Conservation (phyloP, 30 jellyfish, hydroid and myxozoan species). For the Aurelia coerulea region DNA sequence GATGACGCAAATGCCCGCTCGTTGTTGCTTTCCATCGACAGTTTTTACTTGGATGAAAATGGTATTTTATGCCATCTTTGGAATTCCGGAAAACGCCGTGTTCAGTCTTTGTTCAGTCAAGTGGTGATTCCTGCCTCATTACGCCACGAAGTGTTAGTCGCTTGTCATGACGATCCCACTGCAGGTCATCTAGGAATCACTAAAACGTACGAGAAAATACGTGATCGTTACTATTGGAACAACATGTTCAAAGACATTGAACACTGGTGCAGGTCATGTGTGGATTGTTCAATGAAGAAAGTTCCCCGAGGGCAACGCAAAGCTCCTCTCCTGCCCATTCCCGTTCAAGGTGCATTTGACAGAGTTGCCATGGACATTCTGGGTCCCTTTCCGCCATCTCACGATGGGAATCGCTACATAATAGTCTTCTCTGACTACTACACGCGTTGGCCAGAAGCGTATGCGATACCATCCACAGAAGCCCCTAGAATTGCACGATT, state of each 20-base stretch:
- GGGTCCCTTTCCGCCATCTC: conserved; percentile 38
- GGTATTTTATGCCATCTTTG: conserved; percentile 59
- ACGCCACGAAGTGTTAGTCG: conserved; percentile 26
- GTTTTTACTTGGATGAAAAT: conserved; percentile 26
- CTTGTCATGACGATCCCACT: conserved; percentile 63
- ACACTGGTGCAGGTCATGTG: conserved; percentile 54
- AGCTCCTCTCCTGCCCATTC: conserved; percentile 30
- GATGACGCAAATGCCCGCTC: conserved; percentile 21
- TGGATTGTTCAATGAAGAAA: conserved; percentile 7
- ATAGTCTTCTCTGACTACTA: conserved; percentile 33
- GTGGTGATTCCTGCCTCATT: conserved; percentile 51
- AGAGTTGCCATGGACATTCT: conserved; percentile 6
- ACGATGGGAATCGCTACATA: conserved; percentile 33
- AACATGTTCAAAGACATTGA: conserved; percentile 46
- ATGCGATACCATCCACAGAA: conserved; percentile 10
- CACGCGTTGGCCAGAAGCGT: conserved; percentile 24
- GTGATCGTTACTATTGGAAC: conserved; percentile 41
- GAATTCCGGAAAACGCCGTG: conserved; percentile 42
- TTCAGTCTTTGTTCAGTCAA: conserved; percentile 18
- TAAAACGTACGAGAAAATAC: conserved; percentile 54
- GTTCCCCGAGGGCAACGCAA: neutral
- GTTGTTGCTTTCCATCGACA: conserved; percentile 30
- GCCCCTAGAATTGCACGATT: conserved; percentile 21
- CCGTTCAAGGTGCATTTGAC: conserved; percentile 37
- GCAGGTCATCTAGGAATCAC: conserved; percentile 46